Evolutionary conservation across 2,797 vertebrate genomes (phyloP).

Genomic region (Acipenser ruthenus): DNA sequence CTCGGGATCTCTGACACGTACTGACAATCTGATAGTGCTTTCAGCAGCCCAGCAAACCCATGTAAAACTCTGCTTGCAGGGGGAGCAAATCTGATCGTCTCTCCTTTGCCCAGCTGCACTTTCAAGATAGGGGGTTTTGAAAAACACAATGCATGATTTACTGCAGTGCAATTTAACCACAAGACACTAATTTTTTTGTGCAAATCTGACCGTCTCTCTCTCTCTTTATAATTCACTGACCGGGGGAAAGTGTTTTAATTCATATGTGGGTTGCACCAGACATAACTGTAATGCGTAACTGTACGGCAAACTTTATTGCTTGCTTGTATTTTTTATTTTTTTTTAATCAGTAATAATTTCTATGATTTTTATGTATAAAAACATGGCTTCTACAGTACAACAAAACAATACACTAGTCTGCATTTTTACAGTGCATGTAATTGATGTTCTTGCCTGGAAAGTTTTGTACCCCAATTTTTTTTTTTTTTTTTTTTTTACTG

Average conservation of each 20-base stretch:
- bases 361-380: too few species aligned
- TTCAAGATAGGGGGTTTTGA: slow-evolving; percentile 61
- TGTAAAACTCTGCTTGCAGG: slow-evolving; percentile 34
- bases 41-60: slow-evolving; percentile 41
- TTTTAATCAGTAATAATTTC: too few species aligned
- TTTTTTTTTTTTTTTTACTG: background rate
- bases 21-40: slow-evolving; percentile 44
- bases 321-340: background rate
- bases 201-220: slow-evolving; percentile 29
- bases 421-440: too few species aligned
- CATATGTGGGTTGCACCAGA: background rate
- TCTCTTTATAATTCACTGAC: slow-evolving; percentile 32
- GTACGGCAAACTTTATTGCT: background rate
- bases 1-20: slow-evolving; percentile 39
- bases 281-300: background rate
- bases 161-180: slow-evolving; percentile 58
- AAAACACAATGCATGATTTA: slow-evolving; percentile 79
- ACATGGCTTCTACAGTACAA: too few species aligned
- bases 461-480: background rate
- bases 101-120: slow-evolving; percentile 59
- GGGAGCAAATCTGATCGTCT: slow-evolving; percentile 61
- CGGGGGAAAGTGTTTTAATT: slow-evolving; percentile 10
- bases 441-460: too few species aligned
- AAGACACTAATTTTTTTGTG: slow-evolving; percentile 36
- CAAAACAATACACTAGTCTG: too few species aligned